phyloP scores from a whole-genome alignment of 2,888 invertebrate species.

The Amblyteles armatorius region DNA sequence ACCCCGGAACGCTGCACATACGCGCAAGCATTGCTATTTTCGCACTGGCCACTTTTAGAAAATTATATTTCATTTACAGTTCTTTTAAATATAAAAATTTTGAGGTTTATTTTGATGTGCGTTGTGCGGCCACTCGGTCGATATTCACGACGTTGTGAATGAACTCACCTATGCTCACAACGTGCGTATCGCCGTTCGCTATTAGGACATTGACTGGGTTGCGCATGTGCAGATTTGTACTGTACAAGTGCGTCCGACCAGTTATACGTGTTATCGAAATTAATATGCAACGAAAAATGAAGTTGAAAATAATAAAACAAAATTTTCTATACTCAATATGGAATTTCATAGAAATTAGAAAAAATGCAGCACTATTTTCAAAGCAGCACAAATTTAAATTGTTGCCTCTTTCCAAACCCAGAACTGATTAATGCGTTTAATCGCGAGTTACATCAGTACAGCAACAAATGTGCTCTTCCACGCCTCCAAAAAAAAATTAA shows the following conservation, averaged over 20 bases:
- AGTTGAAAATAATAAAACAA: not conserved
- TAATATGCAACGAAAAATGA: not conserved
- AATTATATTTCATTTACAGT: not conserved
- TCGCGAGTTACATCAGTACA: not conserved
- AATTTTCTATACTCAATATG: not conserved
- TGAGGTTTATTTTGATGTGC: not conserved
- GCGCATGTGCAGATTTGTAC: constrained; percentile 11
- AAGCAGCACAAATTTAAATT: not conserved
- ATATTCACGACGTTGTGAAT: constrained; percentile 11
- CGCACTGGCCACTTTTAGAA: not conserved
- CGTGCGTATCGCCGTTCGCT: constrained; percentile 9
- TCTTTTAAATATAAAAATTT: not conserved
- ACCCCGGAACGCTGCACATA: not conserved
- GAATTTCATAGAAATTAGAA: not conserved
- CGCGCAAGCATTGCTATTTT: not conserved
- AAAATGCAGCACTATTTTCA: not conserved
- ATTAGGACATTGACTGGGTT: not conserved
- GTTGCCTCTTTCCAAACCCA: not conserved
- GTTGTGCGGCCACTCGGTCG: not conserved
- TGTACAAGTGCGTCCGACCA: not conserved
- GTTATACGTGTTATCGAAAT: not conserved
- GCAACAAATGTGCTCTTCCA: not conserved
- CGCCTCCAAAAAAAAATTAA: not conserved
- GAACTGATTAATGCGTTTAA: not conserved
- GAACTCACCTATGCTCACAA: constrained; percentile 7